Base-by-base conservation (phyloP, 2,888 invertebrate species). In the Tetanocera ferruginea region DNA sequence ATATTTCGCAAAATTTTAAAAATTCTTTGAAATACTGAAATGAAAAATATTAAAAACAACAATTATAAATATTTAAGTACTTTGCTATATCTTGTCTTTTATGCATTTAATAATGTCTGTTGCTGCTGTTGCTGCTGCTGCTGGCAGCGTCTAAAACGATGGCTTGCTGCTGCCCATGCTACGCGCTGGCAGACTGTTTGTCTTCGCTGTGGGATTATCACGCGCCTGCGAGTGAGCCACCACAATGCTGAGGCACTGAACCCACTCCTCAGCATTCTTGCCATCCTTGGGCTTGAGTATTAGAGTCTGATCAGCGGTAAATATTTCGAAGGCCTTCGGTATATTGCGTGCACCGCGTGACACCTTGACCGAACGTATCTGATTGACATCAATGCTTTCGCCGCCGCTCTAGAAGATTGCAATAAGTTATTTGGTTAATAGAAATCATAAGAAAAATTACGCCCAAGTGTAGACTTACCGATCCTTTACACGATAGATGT, bases 251-350 rank as follows among this genome's bases (percentile, higher is more conserved):
- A 98, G 92, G 89, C 96, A 97, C 90, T 98, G 97, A 66, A 97
- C 96, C 97, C 98, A 98, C 89, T 97, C 96, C 90, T 98, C 97
- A 0, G 97, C 97, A 89, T 97, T 96, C 90, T 96, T 96, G 64
- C 96, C 96, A 88, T 97, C 97, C 89, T 96, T 97, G 8, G 98
- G 98, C 91, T 98, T 98, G 83, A 98, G 92, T 85, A 97, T 96
- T 83, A 97, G 93, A 11, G 96, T 96, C 89, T 96, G 96, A 90
- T 97, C 96, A 74, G 95, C 95, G 0, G 98, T 98, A 91, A 98
- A 98, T 85, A 98, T 98, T 91, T 98, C 98, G 91, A 98, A 98
- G 0, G 97, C 97, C 89, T 97, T 97, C 28, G 98, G 97, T 85
- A 98, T 97, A 90, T 97, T 96, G 75, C 97, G 92, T 11, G 97